A percentile compares a stretch with the other conserved stretches of the same genome.
Conservation (phyloP, 30 jellyfish, hydroid and myxozoan species). For the Hydractinia symbiolongicarpus region DNA sequence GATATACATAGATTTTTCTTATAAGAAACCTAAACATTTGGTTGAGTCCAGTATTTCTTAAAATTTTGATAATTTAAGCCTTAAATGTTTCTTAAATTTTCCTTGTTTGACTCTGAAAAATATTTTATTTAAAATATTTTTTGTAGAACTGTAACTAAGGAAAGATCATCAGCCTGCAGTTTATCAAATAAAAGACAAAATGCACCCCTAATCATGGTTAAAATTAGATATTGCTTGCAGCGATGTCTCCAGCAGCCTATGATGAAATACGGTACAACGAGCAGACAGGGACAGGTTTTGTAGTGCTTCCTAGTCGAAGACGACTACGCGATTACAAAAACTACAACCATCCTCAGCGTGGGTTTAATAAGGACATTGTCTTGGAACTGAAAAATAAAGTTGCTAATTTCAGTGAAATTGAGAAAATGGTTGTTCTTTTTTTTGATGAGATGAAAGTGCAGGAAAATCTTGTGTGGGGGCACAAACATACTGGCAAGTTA, state of each 20-base stretch:
- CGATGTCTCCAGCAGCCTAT: slow-evolving; percentile 55
- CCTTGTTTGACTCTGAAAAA: no score
- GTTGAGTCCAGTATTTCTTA: no score
- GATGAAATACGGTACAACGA: slow-evolving; percentile 48
- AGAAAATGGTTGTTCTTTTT: slow-evolving; percentile 36
- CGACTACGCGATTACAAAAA: slow-evolving; percentile 49
- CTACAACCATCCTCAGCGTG: slow-evolving; percentile 53
- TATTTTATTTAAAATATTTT: no score
- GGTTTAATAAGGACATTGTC: slow-evolving; percentile 41
- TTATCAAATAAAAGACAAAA: no score
- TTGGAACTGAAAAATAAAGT: slow-evolving; percentile 35
- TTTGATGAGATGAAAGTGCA: slow-evolving; percentile 72
- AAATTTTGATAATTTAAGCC: no score
- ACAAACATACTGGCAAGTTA: slow-evolving; percentile 70
- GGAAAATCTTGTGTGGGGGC: slow-evolving; percentile 70
- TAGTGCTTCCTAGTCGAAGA: slow-evolving; percentile 54
- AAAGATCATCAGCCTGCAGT: no score
- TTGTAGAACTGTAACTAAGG: no score
- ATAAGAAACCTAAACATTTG: no score
- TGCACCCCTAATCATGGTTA: neutral
- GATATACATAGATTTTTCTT: no score
- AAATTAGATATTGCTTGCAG: slow-evolving; percentile 58
- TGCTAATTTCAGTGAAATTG: slow-evolving; percentile 21
- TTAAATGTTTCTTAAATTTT: no score
- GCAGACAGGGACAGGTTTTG: slow-evolving; percentile 37